Evolutionary conservation across 2,113 vertebrate species (phyloP), one percentile per base, ranked within the genome.

Genomic region (Gymnogyps californianus): DNA sequence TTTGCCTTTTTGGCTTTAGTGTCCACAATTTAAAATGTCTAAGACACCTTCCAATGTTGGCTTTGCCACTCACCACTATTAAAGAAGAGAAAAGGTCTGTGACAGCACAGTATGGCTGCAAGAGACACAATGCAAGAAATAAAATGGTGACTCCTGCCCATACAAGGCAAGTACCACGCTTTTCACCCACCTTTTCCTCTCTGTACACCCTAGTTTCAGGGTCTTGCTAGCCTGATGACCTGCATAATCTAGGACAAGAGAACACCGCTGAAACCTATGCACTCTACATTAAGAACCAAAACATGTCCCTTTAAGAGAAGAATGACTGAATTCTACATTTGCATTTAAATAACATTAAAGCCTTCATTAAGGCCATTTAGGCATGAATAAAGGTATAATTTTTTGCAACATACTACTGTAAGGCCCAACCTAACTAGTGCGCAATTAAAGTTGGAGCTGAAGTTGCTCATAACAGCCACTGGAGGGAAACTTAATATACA

Each of bases 401-500:
- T 67, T 54, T 89, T 71, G 65, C 77, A 78, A 16, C 5, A 20
- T 47, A 32, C 57, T 79, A 24, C 34, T 28, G 22, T 61, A 62
- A 74, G 22, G 59, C 46, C 10, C 47, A 75, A 4, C 3, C 34
- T 54, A 88, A 87, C 40, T 59, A 78, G 59, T 25, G 13, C 16
- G 40, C 25, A 67, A 10, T 61, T 65, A 65, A 87, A 40, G 16
- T 1, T 77, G 57, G 28, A 85, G 46, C 31, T 76, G 87, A 95
- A 92, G 69, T 83, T 95, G 57, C 78, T 74, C 2, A 16, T 34
- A 80, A 91, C 22, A n/a, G 59, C 78, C 91, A 91, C 95, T 94
- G 77, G 91, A 94, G 78, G 94, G 95, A 95, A 96, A 94, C 78
- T 46, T 46, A 72, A 80, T 61, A 32, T 22, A 70, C n/a, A 61